Base-by-base conservation (phyloP, 2,888 invertebrate genomes). In the Dichetophora obliterata region DNA sequence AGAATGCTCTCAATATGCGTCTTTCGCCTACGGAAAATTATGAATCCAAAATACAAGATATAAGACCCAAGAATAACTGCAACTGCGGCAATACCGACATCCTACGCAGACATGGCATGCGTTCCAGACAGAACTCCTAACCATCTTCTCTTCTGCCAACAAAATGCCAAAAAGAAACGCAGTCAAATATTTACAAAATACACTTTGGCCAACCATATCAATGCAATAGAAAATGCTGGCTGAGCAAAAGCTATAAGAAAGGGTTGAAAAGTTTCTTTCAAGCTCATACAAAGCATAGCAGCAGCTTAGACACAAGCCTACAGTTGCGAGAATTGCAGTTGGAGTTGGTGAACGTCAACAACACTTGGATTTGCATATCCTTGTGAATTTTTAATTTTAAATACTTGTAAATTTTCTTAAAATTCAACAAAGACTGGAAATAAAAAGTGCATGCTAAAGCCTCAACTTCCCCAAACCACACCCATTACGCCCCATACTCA, bases 341-440 rank as follows among this genome's bases (percentile, higher is more conserved):
- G 19, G 31, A n/a, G 9, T 63, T 31, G 27, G 8, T 31, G 73
- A n/a, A 61, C 80, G 73, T 77, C 77, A 78, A 82, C 80, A 79
- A 78, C 77, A 82, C 82, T 82, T 80, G 80, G 80, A 79, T 82
- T 82, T 82, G 82, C 82, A 82, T 82, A 81, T 81, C 78, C 76
- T 78, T 80, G 77, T 77, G 76, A 80, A 77, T 80, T 81, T 79
- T 81, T 80, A 79, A 81, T 81, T 80, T 78, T 68, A 77, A 76
- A 79, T 77, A 80, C 76, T 79, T 77, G 76, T 76, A 78, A 78
- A 80, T 72, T 80, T 80, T 79, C 79, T 81, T 79, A 69, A 79
- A 73, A 75, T 52, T 75, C 63, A 27, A 63, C 59, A 76, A 77
- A 77, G 22, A 71, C 76, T 77, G 75, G 77, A 78, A 76, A 75